Conservation (phyloP, 2,888 invertebrate genomes). For the Nomada flava region DNA sequence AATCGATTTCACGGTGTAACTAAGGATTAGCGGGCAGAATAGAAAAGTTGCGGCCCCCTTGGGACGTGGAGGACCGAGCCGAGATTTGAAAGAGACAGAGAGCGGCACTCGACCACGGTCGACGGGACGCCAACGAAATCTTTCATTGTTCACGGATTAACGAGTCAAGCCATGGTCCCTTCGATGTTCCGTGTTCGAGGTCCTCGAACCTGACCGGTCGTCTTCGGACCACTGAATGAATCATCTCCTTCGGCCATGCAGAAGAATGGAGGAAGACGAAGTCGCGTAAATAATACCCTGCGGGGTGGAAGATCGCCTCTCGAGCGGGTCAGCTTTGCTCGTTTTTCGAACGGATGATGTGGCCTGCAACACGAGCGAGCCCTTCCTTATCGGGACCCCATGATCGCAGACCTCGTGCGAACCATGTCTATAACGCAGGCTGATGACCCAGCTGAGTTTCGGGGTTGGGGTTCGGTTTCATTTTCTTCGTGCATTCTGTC, state of each 20-base stretch:
- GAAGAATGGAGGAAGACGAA: slow-evolving; percentile 54
- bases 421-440: neutral
- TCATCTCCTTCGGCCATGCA: slow-evolving; percentile 56
- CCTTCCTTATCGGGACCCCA: slow-evolving; percentile 31
- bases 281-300: slow-evolving; percentile 66
- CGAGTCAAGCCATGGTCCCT: slow-evolving; percentile 65
- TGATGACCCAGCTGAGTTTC: neutral
- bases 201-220: slow-evolving; percentile 55
- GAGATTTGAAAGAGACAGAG: slow-evolving; percentile 59
- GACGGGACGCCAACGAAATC: slow-evolving; percentile 66
- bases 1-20: slow-evolving; percentile 28
- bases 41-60: slow-evolving; percentile 33
- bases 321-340: slow-evolving; percentile 33
- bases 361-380: slow-evolving; percentile 20
- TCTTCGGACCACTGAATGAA: slow-evolving; percentile 63
- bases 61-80: slow-evolving; percentile 36
- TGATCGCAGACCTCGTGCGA: slow-evolving; percentile 28
- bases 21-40: slow-evolving; percentile 10
- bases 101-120: slow-evolving; percentile 68
- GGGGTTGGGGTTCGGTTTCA: neutral
- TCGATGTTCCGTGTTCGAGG: slow-evolving; percentile 38
- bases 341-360: slow-evolving; percentile 53
- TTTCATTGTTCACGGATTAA: slow-evolving; percentile 79
- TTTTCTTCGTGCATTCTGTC: neutral
- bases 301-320: slow-evolving; percentile 57